A percentile compares a stretch with the other conserved stretches of the same genome.
phyloP scores from a whole-genome alignment of 2,888 invertebrate genomes.

The Rosalia funebris region DNA sequence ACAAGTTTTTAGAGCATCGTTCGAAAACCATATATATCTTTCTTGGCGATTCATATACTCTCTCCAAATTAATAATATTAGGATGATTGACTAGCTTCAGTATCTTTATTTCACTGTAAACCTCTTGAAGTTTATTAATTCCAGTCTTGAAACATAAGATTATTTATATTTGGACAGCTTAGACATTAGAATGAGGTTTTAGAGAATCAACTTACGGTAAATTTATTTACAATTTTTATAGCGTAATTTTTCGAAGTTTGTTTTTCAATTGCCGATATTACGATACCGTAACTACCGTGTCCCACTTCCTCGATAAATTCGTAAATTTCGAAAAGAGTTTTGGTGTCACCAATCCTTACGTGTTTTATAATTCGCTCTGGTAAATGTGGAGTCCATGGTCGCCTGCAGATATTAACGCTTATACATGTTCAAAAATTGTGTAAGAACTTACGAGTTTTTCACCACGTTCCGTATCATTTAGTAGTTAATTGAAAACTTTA shows the following conservation, averaged over 20 bases:
- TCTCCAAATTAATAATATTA: slow-evolving; percentile 67
- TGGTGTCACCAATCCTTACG: slow-evolving; percentile 56
- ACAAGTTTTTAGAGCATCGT: slow-evolving; percentile 66
- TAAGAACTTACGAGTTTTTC: background rate
- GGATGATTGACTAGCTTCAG: slow-evolving; percentile 68
- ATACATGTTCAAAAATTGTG: background rate
- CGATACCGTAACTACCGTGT: slow-evolving; percentile 62
- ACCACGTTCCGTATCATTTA: background rate
- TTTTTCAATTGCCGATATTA: slow-evolving; percentile 59
- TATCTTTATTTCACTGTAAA: slow-evolving; percentile 67
- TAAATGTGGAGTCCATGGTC: slow-evolving; percentile 12
- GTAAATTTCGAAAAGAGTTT: slow-evolving; percentile 57
- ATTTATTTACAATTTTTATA: slow-evolving; percentile 63
- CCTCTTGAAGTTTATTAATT: slow-evolving; percentile 37
- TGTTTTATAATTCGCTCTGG: slow-evolving; percentile 57
- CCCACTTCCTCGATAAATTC: slow-evolving; percentile 61
- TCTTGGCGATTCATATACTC: slow-evolving; percentile 67
- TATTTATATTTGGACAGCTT: too few species aligned
- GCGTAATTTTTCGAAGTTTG: slow-evolving; percentile 59
- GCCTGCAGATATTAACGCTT: background rate
- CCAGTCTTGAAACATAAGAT: slow-evolving; percentile 39
- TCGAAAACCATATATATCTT: slow-evolving; percentile 69
- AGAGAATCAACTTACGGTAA: slow-evolving; percentile 46
- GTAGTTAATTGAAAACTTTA: background rate
- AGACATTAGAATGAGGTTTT: too few species aligned